Evolutionary conservation across 2,888 invertebrate genomes (phyloP).

Genomic region (Chloromyia formosa): DNA sequence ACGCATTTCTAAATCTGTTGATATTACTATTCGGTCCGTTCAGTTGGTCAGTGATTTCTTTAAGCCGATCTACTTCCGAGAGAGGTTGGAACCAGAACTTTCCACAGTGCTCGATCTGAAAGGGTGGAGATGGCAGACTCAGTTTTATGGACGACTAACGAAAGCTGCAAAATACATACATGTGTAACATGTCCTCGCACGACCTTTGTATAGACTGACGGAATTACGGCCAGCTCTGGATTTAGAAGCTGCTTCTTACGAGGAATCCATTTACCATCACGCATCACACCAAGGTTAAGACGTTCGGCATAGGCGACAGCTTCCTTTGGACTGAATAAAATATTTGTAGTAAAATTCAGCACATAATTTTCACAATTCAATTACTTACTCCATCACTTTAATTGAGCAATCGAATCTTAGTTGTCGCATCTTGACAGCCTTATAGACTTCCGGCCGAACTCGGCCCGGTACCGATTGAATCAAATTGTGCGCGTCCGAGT

Average conservation of each 20-base stretch:
- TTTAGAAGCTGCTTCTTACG: conserved; percentile 54
- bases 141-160: not conserved
- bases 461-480: conserved; percentile 69
- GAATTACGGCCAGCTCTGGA: conserved; percentile 69
- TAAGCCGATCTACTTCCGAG: conserved; percentile 55
- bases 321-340: conserved; percentile 63
- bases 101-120: conserved; percentile 58
- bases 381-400: conserved; percentile 59
- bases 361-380: not conserved
- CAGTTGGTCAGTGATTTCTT: conserved; percentile 60
- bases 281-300: conserved; percentile 55
- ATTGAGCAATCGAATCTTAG: conserved; percentile 58
- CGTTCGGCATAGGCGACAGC: conserved; percentile 66
- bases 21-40: conserved; percentile 59
- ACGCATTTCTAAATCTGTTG: conserved; percentile 54
- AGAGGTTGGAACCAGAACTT: conserved; percentile 62
- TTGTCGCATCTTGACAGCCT: conserved; percentile 75
- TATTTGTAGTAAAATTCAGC: not conserved
- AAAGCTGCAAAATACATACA: conserved; percentile 62
- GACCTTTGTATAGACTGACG: conserved; percentile 68
- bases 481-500: conserved; percentile 49
- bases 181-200: conserved; percentile 65
- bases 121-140: not conserved
- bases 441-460: conserved; percentile 75
- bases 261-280: conserved; percentile 56